Evolutionary conservation across 2,888 invertebrate species (phyloP).

Genomic region (Diadromus collaris): DNA sequence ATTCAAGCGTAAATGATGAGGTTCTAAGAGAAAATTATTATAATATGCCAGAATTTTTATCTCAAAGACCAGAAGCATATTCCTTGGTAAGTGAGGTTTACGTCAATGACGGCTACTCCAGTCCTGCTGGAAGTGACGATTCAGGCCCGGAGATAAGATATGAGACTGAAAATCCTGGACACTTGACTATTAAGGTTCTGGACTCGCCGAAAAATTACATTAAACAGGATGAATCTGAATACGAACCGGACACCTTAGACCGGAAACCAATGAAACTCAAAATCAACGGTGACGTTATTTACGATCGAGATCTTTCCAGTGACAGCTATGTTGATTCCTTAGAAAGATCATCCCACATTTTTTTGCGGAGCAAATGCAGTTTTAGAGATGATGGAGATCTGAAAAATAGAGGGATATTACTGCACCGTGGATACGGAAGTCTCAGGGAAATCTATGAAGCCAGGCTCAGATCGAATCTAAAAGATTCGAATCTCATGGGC

Average conservation of each 20-base stretch:
- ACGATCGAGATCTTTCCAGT: constrained; percentile 77
- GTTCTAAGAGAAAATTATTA: constrained; percentile 65
- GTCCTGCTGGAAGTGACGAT: constrained; percentile 81
- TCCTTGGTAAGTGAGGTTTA: constrained; percentile 90
- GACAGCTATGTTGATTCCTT: constrained; percentile 82
- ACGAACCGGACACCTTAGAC: constrained; percentile 93
- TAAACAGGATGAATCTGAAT: constrained; percentile 89
- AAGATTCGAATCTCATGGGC: constrained; percentile 58
- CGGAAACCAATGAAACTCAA: constrained; percentile 86
- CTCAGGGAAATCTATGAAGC: constrained; percentile 89
- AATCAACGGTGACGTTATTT: constrained; percentile 74
- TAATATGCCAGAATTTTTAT: constrained; percentile 81
- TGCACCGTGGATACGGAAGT: constrained; percentile 84
- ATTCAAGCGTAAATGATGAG: constrained; percentile 76
- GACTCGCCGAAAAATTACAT: constrained; percentile 90
- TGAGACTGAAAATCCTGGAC: constrained; percentile 86
- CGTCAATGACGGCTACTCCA: constrained; percentile 87
- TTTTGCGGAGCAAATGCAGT: constrained; percentile 86
- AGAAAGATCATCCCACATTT: constrained; percentile 83
- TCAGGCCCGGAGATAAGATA: constrained; percentile 82
- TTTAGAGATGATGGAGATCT: constrained; percentile 83
- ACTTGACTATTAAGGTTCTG: constrained; percentile 91
- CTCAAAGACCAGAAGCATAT: constrained; percentile 82
- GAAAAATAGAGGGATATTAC: constrained; percentile 77
- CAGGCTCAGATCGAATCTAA: constrained; percentile 69